Conservation (phyloP, 2,888 invertebrate genomes). For the Protophormia terraenovae region DNA sequence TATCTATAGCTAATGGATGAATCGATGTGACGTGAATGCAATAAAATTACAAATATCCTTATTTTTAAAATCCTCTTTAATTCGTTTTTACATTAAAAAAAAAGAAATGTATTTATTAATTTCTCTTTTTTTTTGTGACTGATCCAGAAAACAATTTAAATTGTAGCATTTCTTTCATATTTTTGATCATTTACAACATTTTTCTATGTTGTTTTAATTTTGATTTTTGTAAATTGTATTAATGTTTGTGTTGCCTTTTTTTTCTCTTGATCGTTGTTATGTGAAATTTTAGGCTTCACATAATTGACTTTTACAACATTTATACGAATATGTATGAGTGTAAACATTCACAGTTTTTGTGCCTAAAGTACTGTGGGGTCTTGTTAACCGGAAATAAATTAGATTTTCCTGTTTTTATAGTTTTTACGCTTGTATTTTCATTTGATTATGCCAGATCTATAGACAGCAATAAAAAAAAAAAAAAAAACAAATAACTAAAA, state of each 20-base stretch:
- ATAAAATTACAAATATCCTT: no score
- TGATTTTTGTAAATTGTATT: neutral
- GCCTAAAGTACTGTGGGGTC: conserved; percentile 34
- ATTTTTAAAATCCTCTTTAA: no score
- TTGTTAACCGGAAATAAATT: conserved; percentile 62
- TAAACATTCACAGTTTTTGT: neutral
- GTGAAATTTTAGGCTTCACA: conserved; percentile 35
- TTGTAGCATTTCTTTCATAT: conserved; percentile 46
- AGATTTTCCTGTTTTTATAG: conserved; percentile 58
- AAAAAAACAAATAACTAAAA: neutral
- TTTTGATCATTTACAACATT: conserved; percentile 40
- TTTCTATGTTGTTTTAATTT: conserved; percentile 40
- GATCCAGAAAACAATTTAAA: conserved; percentile 49
- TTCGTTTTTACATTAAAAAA: neutral
- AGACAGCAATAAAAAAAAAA: neutral
- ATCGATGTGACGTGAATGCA: no score
- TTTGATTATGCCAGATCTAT: conserved; percentile 27
- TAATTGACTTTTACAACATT: conserved; percentile 44
- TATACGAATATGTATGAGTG: neutral
- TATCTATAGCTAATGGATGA: no score
- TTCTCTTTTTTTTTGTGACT: conserved; percentile 8
- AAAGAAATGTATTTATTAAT: neutral
- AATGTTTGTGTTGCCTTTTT: neutral
- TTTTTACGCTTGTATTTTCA: conserved; percentile 8
- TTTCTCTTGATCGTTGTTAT: neutral